Evolutionary conservation across 1,140 invertebrate species (phyloP), one percentile per base, ranked within the genome.

Genomic region (Bombyx mandarina): DNA sequence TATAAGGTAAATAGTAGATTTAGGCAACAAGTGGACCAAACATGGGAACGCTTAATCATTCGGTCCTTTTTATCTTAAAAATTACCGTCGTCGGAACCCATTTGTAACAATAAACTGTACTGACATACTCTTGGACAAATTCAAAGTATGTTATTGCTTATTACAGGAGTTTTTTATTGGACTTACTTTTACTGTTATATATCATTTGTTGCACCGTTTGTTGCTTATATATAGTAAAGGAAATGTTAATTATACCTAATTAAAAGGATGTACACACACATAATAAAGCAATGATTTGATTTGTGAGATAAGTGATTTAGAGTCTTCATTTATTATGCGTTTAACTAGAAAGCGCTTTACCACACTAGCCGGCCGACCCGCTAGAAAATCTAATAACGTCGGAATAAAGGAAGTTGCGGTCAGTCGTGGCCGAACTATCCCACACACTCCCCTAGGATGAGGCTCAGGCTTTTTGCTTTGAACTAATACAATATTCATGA

Each of bases 21-120:
- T 63, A 66, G 73, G 75, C 83, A 86, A 86, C 81, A 86, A 86
- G 81, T 86, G 81, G 83, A 81, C 84, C 81, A 82, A 66, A 65
- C 67, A 72, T 35, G 78, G 77, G 69, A 63, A 60, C 54, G 61
- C 65, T 26, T 61, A 57, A 65, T 50, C 52, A 35, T 35, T 35
- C 26, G 82, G 83, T 79, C 80, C 73, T 82, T 71, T 86, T 83
- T 79, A 78, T 79, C 71, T 71, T 63, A 69, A 35, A 35, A 35
- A 80, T 75, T 71, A 62, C 56, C 60, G 4, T 35, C 26, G 26
- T 35, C 26, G 2, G 26, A 35, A 35, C 26, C 26, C 26, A 35
- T 35, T 35, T 35, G 4, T 35, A 35, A 35, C 26, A 5, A 35
- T 35, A 5, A 35, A 35, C 4, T 35, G 26, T 35, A 5, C 26